Evolutionary conservation across 2,797 vertebrate genomes (phyloP), one percentile per base, ranked within the genome.

Genomic region (Nannoperca australis): DNA sequence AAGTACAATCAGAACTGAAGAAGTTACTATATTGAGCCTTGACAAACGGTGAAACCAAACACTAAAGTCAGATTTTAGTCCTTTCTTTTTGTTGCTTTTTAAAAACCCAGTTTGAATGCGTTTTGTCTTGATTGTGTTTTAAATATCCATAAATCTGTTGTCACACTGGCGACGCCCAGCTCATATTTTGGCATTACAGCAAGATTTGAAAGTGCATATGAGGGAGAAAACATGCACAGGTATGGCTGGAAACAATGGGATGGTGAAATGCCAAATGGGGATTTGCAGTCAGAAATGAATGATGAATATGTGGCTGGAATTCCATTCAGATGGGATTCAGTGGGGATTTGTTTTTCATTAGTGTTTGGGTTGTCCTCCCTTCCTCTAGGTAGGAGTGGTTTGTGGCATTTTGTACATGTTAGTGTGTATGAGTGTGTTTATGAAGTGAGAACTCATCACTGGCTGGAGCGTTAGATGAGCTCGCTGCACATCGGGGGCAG

Each of bases 261-360:
- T 61, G 42, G 51, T 38, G 3, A 49, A 66, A 79, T 81, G 79
- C 84, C 80, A 84, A 59, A 60, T 30, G 60, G 30, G 71, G 75
- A 86, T 89, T 87, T 87, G 70, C 50, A 81, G 2, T 72, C 51
- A 60, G 72, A 78, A 82, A 74, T 66, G 70, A 81, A 79, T 75
- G 79, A 71, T 77, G 45, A 64, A 45, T 78, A 34, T 71, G 70
- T 86, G 80, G 79, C 77, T 38, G 63, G 1, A 71, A 54, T 69
- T 51, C 4, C 24, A 68, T 56, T 81, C 78, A 55, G 53, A 75
- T 55, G 70, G 61, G 73, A 78, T 79, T 82, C 65, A 22, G 34
- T 1, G 32, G 78, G 82, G 90, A 80, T 90, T 89, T 88, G 81
- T 79, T 85, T 87, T 88, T 86, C 70, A 86, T 85, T 87, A 85